A percentile compares a stretch with the other conserved stretches of the same genome.
Evolutionary conservation across 2,113 vertebrate species (phyloP).

Genomic region (Notiomystis cincta): DNA sequence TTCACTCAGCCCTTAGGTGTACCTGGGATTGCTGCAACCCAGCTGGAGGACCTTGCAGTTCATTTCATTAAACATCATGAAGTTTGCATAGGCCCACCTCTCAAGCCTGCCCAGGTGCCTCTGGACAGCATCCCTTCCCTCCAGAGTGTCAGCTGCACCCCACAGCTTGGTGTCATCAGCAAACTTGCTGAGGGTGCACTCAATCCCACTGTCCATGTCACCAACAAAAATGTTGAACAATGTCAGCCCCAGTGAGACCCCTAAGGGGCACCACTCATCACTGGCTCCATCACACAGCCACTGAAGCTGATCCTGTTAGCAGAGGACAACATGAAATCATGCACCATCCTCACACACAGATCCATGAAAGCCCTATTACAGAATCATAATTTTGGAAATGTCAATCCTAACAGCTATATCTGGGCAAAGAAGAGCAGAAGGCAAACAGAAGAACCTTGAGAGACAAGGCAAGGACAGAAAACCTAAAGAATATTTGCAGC

Average conservation of each 20-base stretch:
- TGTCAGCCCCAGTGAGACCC: neutral
- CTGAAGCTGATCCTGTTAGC: neutral
- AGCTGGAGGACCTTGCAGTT: neutral
- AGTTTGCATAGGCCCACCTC: neutral
- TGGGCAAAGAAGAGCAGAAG: neutral
- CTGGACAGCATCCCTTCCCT: neutral
- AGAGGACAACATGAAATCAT: neutral
- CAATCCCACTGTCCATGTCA: neutral
- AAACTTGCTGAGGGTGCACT: neutral
- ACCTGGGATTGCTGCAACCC: neutral
- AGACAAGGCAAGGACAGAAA: neutral
- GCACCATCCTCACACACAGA: neutral
- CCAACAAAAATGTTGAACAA: neutral
- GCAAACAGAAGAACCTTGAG: neutral
- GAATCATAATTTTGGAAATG: neutral
- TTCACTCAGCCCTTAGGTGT: neutral
- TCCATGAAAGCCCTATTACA: neutral
- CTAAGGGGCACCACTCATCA: neutral
- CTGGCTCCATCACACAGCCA: neutral
- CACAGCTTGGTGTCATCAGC: accelerated
- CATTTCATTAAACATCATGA: neutral
- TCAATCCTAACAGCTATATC: neutral
- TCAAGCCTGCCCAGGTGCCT: neutral
- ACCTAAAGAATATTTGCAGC: neutral
- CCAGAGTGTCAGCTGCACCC: neutral